Base-by-base conservation (phyloP, 2,113 vertebrate genomes). In the Tychaedon coryphoeus region DNA sequence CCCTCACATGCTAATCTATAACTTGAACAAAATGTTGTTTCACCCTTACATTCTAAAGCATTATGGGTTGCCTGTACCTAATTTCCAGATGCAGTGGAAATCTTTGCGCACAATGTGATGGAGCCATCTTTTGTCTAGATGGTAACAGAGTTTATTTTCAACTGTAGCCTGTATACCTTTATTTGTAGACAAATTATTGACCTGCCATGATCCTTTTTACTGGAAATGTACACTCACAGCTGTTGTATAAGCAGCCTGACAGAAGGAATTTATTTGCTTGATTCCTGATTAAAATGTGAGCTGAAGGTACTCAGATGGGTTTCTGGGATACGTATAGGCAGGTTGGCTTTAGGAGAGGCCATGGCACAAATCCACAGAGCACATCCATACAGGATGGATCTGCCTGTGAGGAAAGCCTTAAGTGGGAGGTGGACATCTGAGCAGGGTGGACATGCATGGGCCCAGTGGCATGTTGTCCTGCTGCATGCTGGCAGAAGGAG, bases 331-430 rank as follows among this genome's bases (percentile, higher is more conserved):
- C 48, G 34, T 85, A 34, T 42, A 19, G 60, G 28, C 51, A 56
- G 36, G 10, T 33, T 60, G 77, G 14, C 65, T 57, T 58, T 61
- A 45, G 48, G 65, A 74, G 12, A 57, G 17, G 15, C 60, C 34
- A 0, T 33, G 47, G 73, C 81, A 70, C 60, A 65, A n/a, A 17
- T 58, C 28, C 33, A 31, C 16, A 2, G 6, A 42, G 74, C 77
- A 61, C 47, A 25, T 24, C 50, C 25, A 0, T n/a, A 25, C 0
- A 0, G 50, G 73, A 10, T 31, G 36, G 57, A 25, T 77, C 26
- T 1, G 0, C n/a, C 54, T 45, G 7, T 5, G 2, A 64, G 19
- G 73, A 76, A 36, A 75, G 36, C 58, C 53, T n/a, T 53, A 16
- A 86, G 60, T 10, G 22, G 51, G 76, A 77, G 40, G 28, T 65